phyloP scores from a whole-genome alignment of 37 sponge, comb jelly and placozoan species.

The Chondrilla cf. caribensis region DNA sequence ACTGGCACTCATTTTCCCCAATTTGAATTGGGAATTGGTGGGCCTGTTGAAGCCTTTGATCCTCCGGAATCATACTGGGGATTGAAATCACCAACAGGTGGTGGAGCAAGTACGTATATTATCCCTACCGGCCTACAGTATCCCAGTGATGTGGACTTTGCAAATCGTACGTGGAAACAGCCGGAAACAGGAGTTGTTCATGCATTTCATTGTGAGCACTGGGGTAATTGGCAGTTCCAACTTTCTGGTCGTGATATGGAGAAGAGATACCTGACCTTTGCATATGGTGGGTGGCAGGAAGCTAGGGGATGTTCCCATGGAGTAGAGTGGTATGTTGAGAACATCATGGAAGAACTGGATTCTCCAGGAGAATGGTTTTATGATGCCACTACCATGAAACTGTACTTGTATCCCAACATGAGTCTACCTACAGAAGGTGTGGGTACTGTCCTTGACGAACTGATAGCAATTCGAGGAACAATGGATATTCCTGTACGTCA shows the following conservation, averaged over 20 bases:
- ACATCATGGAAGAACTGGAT: conserved; percentile 58
- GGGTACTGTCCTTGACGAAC: conserved; percentile 22
- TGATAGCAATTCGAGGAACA: conserved; percentile 17
- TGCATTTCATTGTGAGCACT: conserved; percentile 34
- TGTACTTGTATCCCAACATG: conserved; percentile 48
- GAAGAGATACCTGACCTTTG: conserved; percentile 22
- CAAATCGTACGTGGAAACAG: conserved; percentile 35
- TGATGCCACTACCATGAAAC: not conserved
- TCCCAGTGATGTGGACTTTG: conserved; percentile 19
- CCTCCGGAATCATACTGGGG: conserved; percentile 72
- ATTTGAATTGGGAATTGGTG: conserved; percentile 57
- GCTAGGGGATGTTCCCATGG: conserved; percentile 40
- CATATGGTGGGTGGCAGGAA: conserved; percentile 53
- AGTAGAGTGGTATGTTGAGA: conserved; percentile 55
- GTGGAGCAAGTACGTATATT: conserved; percentile 31
- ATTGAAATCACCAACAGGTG: conserved; percentile 24
- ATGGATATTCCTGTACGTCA: conserved; percentile 18
- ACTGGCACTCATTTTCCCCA: conserved; percentile 37
- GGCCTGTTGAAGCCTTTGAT: conserved; percentile 34
- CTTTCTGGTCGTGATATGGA: conserved; percentile 8
- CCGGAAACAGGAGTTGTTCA: conserved; percentile 47
- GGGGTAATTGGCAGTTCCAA: conserved; percentile 59
- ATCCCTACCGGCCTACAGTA: conserved; percentile 37
- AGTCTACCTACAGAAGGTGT: conserved; percentile 33
- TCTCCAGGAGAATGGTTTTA: conserved; percentile 62